Percentiles rank a stretch among this genome's conserved stretches.
Conservation (phyloP, 2,113 vertebrate genomes). For the Willisornis vidua region DNA sequence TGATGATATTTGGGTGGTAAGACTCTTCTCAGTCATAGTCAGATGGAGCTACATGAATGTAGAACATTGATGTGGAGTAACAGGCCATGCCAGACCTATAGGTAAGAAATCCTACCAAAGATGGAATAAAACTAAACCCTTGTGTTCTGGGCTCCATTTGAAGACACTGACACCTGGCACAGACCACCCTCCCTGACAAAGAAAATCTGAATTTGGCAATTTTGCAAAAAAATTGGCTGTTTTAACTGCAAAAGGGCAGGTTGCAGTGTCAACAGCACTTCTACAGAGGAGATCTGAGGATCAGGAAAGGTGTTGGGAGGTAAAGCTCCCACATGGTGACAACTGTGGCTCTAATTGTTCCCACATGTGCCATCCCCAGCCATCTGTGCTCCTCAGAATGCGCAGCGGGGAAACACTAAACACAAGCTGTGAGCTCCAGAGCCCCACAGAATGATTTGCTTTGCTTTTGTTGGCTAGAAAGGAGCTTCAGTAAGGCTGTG, state of each 20-base stretch:
- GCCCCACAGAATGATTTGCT: background rate
- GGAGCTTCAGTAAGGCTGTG: background rate
- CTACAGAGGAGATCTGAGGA: background rate
- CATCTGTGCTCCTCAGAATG: conserved; percentile 1
- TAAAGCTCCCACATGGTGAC: background rate
- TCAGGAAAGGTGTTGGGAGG: background rate
- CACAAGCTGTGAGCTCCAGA: background rate
- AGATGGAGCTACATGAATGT: background rate
- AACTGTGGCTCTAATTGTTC: background rate
- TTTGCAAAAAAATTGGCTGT: background rate
- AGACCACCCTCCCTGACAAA: background rate
- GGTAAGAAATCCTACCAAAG: background rate
- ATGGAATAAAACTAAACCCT: background rate
- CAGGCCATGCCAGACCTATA: accelerated
- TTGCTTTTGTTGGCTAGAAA: background rate
- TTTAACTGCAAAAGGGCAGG: background rate
- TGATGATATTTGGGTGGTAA: background rate
- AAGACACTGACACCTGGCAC: background rate
- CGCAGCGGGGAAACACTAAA: background rate
- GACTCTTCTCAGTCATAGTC: background rate
- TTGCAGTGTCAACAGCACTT: background rate
- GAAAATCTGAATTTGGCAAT: background rate
- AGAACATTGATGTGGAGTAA: background rate
- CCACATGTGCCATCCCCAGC: background rate
- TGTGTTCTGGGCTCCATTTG: background rate